Evolutionary conservation across 1,140 invertebrate species (phyloP), one percentile per base, ranked within the genome.

Genomic region (Penaeus chinensis): DNA sequence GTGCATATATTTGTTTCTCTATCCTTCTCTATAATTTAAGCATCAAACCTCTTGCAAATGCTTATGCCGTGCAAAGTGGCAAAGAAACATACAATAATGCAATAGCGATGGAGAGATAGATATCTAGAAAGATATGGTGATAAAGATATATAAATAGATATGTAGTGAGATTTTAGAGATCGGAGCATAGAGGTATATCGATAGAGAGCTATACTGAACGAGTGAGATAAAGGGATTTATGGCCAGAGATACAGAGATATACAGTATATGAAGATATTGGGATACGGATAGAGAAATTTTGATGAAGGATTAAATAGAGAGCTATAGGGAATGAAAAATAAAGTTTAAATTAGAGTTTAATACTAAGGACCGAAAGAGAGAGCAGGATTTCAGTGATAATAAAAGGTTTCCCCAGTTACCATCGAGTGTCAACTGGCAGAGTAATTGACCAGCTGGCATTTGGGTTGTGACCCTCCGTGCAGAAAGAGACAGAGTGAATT

Each of bases 231-330:
- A 78, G 76, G 37, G 76, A 78, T n/a, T 10, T 11, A 78, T 11
- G 27, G 76, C 11, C n/a, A 78, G 76, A 78, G 76, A 78, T n/a
- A 78, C 10, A 78, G 74, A 77, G 74, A 77, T 22, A 77, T 16
- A 65, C 62, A 22, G 62, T 16, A 65, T 13, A 22, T 22, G 7
- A 24, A 66, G 2, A 20, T 3, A 66, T 20, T 2, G 7, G 2
- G n/a, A 19, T 66, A 20, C 3, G 7, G 2, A 20, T 3, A 42
- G 76, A 32, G 20, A 42, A 47, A 42, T 22, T 27, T 20, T 24
- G 74, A 77, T 20, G 37, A 20, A 77, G 22, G 20, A 20, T 37
- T 13, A 42, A 24, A 13, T 27, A 20, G 10, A 32, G 24, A 78
- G 5, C 13, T 27, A 78, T n/a, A 78, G 76, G 27, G 37, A 78